Percentiles rank a stretch among this genome's conserved stretches.
phyloP scores from a whole-genome alignment of 1,140 invertebrate species.

The Neotoxoptera formosana region DNA sequence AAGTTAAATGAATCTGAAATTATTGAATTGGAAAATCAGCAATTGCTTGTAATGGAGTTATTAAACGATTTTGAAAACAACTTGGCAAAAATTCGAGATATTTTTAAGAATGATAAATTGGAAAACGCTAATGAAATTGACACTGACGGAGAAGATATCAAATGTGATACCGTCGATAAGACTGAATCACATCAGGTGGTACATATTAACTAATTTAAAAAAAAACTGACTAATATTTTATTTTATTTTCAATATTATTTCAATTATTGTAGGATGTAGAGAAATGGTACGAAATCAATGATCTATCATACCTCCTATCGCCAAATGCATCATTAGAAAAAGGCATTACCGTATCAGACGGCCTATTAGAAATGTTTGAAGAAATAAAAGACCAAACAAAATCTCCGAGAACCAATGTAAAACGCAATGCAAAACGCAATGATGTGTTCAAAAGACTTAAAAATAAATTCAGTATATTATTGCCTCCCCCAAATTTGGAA shows the following conservation, averaged over 20 bases:
- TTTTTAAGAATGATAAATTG: neutral
- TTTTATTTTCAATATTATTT: neutral
- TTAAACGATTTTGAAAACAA: conserved; percentile 34
- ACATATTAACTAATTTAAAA: neutral
- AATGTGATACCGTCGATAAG: too few relatives aligned
- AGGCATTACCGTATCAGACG: neutral
- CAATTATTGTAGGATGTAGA: neutral
- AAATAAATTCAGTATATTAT: conserved; percentile 15
- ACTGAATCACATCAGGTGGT: neutral
- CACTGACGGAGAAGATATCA: neutral
- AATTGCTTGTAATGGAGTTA: neutral
- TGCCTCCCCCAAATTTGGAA: neutral
- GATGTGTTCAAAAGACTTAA: conserved; percentile 17
- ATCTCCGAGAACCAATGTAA: neutral
- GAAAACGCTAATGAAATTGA: neutral
- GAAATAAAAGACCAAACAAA: neutral
- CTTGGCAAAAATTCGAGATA: neutral
- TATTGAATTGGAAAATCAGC: neutral
- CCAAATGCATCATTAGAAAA: conserved; percentile 23
- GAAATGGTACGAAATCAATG: conserved; percentile 19
- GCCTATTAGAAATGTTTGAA: neutral
- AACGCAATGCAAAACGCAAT: neutral
- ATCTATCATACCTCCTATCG: conserved; percentile 12
- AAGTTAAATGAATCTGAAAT: neutral
- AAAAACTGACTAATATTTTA: neutral